phyloP scores from a whole-genome alignment of 2,113 vertebrate genomes.

The Pseudonaja textilis region DNA sequence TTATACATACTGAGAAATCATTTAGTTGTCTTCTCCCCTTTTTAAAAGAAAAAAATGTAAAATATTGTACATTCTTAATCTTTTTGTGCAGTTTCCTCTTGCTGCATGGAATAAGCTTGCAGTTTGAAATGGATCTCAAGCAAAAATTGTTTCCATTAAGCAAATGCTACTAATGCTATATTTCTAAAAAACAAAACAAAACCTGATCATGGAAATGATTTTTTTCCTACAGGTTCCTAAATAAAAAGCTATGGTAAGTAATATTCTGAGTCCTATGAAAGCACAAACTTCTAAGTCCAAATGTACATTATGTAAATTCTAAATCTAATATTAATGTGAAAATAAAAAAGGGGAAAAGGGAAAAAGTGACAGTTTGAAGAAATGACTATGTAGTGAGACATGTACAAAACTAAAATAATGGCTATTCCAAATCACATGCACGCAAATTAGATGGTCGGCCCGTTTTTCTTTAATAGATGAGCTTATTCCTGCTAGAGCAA shows the following conservation, averaged over 20 bases:
- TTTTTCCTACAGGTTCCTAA: slow-evolving; percentile 41
- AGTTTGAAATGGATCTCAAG: not conserved
- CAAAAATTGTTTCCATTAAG: slow-evolving; percentile 42
- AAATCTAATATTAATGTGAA: slow-evolving; percentile 53
- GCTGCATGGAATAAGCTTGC: slow-evolving; percentile 53
- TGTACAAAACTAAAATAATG: slow-evolving; percentile 50
- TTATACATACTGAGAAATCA: slow-evolving; percentile 90
- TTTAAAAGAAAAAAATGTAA: slow-evolving; percentile 57
- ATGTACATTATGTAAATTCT: not conserved
- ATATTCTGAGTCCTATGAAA: slow-evolving; percentile 19
- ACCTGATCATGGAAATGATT: slow-evolving; percentile 51
- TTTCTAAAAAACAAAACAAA: slow-evolving; percentile 59
- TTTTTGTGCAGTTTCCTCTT: slow-evolving; percentile 61
- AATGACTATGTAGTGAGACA: slow-evolving; percentile 44
- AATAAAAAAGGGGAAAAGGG: slow-evolving; percentile 53
- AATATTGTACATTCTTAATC: slow-evolving; percentile 56
- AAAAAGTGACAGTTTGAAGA: slow-evolving; percentile 59
- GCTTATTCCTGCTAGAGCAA: not conserved
- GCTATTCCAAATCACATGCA: slow-evolving; percentile 39
- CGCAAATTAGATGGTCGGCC: slow-evolving; percentile 18
- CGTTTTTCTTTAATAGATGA: slow-evolving; percentile 24
- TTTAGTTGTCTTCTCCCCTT: slow-evolving; percentile 68
- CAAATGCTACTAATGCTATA: slow-evolving; percentile 54
- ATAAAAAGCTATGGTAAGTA: slow-evolving; percentile 20
- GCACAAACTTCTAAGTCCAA: slow-evolving; percentile 40